Base-by-base conservation (phyloP, 2,113 vertebrate species). In the Melospiza georgiana region DNA sequence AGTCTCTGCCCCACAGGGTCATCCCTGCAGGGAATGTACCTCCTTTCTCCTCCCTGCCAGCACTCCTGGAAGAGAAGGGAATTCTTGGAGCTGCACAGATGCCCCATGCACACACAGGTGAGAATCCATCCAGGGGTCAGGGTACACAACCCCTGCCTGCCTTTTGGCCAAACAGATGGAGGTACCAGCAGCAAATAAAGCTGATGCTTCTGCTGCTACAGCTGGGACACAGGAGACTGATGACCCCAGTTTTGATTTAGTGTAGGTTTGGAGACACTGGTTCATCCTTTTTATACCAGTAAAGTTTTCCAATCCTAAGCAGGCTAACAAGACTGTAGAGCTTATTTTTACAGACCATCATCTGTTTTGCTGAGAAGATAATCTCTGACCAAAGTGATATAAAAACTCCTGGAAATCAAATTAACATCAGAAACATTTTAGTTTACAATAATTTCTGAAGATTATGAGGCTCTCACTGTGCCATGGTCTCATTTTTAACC, bases 401-500 rank as follows among this genome's bases (percentile, higher is more conserved):
- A 62, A 61, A 80, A 58, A n/a, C 4, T 4, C 18, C 28, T 28
- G 24, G 55, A 78, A 78, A 78, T 57, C 16, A 63, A 93, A 75
- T 41, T 21, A 84, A 22, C 35, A 5, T 25, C 4, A 39, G 81
- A 89, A 24, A 2, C 2, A 24, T 33, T 84, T 74, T 20, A 9
- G 3, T 76, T 79, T 76, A 13, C 37, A 73, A 31, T 9, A 0
- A 15, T 62, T 79, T 66, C 28, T 68, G 69, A 75, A 48, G 27
- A 63, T 68, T 44, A 71, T 35, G 30, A 83, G 19, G 35, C n/a
- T 86, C 91, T 85, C 30, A 71, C 15, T 67, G 3, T 87, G 51
- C 31, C 43, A 19, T 73, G 22, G 24, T 71, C 91, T 86, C 28
- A 11, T 88, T 69, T 97, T 91, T 84, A 94, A 90, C 37, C 16